Percentiles rank a stretch among this genome's conserved stretches.
Conservation (phyloP, 2,888 invertebrate genomes). For the Eucriotettix oculatus region DNA sequence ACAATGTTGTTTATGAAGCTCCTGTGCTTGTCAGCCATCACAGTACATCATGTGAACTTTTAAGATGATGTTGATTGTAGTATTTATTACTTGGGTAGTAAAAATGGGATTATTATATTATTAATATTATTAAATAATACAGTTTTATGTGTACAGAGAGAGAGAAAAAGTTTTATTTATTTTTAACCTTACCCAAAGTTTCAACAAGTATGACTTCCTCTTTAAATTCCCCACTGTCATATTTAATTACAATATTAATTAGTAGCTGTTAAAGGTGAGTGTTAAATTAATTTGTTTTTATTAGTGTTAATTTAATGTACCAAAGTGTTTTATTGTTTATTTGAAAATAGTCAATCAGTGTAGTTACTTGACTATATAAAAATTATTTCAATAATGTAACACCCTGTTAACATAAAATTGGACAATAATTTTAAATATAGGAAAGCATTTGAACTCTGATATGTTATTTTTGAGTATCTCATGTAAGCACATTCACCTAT, state of each 20-base stretch:
- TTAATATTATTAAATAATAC: slow-evolving; percentile 15
- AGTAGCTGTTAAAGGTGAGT: not conserved
- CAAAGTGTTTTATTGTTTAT: too few relatives aligned
- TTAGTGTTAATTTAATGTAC: too few relatives aligned
- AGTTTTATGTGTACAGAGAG: slow-evolving; percentile 16
- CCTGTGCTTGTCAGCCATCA: slow-evolving; percentile 5
- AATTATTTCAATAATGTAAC: too few relatives aligned
- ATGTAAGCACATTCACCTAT: too few relatives aligned
- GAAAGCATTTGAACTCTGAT: too few relatives aligned
- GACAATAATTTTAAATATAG: too few relatives aligned
- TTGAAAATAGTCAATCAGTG: too few relatives aligned
- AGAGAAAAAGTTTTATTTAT: not conserved
- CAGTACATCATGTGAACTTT: slow-evolving; percentile 10
- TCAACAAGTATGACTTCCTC: not conserved
- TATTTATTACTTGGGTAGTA: slow-evolving; percentile 17
- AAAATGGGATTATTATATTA: slow-evolving; percentile 15
- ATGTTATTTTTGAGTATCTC: too few relatives aligned
- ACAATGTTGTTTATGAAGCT: too few relatives aligned
- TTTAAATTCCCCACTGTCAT: not conserved
- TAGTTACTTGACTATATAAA: too few relatives aligned
- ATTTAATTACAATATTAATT: not conserved
- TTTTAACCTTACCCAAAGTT: not conserved
- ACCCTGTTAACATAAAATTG: too few relatives aligned
- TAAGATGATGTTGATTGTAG: slow-evolving; percentile 12
- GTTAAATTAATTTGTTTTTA: too few relatives aligned